These are phyloP conservation scores for Pseudocheirus occidentalis DNA, from an alignment of 2,797 vertebrate species.

Conservation along the genomic window DNA sequence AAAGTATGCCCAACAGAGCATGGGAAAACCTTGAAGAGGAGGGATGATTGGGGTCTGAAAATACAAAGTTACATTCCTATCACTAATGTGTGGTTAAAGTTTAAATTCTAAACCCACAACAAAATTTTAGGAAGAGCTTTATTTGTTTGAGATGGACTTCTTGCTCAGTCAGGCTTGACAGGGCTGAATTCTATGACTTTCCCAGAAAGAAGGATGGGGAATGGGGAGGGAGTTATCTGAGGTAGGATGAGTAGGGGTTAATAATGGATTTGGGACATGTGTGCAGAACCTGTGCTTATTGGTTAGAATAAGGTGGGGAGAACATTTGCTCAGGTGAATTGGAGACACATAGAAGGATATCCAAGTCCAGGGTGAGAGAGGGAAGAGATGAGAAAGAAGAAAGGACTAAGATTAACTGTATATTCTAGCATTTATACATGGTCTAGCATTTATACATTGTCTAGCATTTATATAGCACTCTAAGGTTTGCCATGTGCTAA, in stretches of 20 bases:
- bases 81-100: background rate
- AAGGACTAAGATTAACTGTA: background rate
- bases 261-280: background rate
- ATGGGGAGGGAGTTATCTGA: background rate
- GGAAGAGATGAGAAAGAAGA: background rate
- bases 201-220: background rate
- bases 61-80: background rate
- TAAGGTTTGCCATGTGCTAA: background rate
- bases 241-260: background rate
- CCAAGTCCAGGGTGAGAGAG: background rate
- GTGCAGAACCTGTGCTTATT: background rate
- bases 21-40: background rate
- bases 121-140: background rate
- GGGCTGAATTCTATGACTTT: background rate
- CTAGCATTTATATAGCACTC: background rate
- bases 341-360: background rate
- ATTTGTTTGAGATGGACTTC: background rate
- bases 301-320: background rate
- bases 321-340: background rate
- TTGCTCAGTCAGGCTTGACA: background rate
- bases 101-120: background rate
- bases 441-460: background rate
- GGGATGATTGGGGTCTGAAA: background rate
- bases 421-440: background rate
- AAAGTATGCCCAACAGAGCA: background rate